These are phyloP conservation scores for Phthorimaea operculella DNA, from an alignment of 1,140 invertebrate species.

Conservation along the genomic window DNA sequence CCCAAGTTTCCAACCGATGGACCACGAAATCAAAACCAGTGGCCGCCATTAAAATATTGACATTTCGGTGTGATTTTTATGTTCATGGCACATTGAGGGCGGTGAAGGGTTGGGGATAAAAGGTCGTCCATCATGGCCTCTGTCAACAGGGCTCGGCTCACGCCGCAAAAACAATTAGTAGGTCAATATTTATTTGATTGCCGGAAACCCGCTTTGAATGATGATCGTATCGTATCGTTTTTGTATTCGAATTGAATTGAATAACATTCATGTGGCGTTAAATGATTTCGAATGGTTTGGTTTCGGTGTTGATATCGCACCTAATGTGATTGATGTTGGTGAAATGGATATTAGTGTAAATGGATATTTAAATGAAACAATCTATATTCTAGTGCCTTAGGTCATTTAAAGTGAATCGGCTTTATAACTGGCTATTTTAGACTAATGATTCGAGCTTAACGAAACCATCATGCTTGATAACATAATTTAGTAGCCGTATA, in stretches of 20 bases:
- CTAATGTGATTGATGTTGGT: too few species aligned
- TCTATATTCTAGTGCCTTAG: too few species aligned
- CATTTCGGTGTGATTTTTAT: background rate
- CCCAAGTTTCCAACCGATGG: background rate
- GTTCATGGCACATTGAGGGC: slow-evolving; percentile 12
- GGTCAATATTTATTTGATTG: slow-evolving; percentile 62
- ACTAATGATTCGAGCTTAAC: too few species aligned
- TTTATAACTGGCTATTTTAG: too few species aligned
- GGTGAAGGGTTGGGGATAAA: slow-evolving; percentile 48
- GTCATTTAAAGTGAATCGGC: too few species aligned
- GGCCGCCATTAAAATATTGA: background rate
- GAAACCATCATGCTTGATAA: too few species aligned
- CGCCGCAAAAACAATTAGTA: slow-evolving; percentile 62
- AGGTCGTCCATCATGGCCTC: slow-evolving; percentile 54
- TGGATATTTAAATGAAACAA: too few species aligned
- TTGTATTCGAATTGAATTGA: slow-evolving; percentile 16
- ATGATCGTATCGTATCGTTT: slow-evolving; percentile 20
- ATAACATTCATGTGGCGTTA: slow-evolving; percentile 3
- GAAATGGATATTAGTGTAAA: too few species aligned
- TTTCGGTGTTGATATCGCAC: too few species aligned
- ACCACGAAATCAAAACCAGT: too few species aligned
- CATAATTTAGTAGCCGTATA: too few species aligned
- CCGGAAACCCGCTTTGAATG: slow-evolving; percentile 30
- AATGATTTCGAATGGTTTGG: too few species aligned
- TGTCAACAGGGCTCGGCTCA: slow-evolving; percentile 53